Evolutionary conservation across 2,113 vertebrate genomes (phyloP).

Genomic region (Caranx melampygus): DNA sequence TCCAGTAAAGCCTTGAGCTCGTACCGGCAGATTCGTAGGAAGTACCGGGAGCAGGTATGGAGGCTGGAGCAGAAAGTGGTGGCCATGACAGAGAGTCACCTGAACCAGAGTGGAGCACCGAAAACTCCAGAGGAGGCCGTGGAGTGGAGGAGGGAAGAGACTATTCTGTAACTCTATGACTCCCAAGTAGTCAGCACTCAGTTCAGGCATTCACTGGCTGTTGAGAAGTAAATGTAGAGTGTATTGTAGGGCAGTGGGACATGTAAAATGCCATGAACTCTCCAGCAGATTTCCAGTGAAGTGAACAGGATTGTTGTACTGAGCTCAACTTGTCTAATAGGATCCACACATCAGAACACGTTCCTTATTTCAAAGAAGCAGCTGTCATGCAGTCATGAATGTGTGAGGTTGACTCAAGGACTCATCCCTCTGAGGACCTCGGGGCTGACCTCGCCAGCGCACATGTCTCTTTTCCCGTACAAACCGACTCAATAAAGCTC

Average conservation of each 20-base stretch:
- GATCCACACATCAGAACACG: slow-evolving; percentile 42
- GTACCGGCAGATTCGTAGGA: slow-evolving; percentile 85
- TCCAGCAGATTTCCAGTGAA: slow-evolving; percentile 8
- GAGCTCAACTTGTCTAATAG: slow-evolving; percentile 31
- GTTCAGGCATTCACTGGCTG: neutral
- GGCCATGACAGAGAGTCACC: slow-evolving; percentile 80
- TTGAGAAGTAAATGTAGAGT: neutral
- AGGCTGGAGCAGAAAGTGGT: slow-evolving; percentile 85
- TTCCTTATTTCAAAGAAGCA: slow-evolving; percentile 50
- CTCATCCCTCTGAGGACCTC: slow-evolving; percentile 29
- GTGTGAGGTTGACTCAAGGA: slow-evolving; percentile 28
- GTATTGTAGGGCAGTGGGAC: slow-evolving; percentile 9
- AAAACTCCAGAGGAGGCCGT: slow-evolving; percentile 63
- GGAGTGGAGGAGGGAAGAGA: slow-evolving; percentile 78
- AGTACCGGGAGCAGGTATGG: slow-evolving; percentile 86
- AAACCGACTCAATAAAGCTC: slow-evolving; percentile 29
- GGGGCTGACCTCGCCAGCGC: slow-evolving; percentile 38
- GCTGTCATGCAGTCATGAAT: slow-evolving; percentile 48
- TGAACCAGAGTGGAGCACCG: slow-evolving; percentile 70
- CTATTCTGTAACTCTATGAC: slow-evolving; percentile 64
- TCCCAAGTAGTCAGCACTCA: neutral
- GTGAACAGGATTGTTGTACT: slow-evolving; percentile 17
- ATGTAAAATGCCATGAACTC: neutral
- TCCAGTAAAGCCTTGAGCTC: slow-evolving; percentile 85
- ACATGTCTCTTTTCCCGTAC: slow-evolving; percentile 62